Conservation (phyloP, 2,888 invertebrate genomes). For the Drosophila limbata region DNA sequence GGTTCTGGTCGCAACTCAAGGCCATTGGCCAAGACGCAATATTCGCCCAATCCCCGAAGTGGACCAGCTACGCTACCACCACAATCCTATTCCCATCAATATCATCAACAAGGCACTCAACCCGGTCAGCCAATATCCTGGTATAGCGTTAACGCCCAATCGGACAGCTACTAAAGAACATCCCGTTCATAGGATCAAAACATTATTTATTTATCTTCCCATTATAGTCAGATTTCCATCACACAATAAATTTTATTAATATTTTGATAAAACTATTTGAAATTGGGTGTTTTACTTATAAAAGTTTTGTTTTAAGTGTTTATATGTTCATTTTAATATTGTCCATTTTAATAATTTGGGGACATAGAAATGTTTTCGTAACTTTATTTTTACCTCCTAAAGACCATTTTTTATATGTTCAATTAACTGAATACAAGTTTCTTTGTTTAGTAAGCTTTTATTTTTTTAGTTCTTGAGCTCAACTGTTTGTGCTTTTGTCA, state of each 20-base stretch:
- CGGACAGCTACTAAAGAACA: slow-evolving; percentile 23
- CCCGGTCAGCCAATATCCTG: slow-evolving; percentile 26
- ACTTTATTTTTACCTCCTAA: too few relatives aligned
- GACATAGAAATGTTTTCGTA: too few relatives aligned
- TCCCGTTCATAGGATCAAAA: neutral
- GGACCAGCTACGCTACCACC: slow-evolving; percentile 1
- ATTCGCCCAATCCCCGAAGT: slow-evolving; percentile 4
- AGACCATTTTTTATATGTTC: too few relatives aligned
- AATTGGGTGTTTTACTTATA: neutral
- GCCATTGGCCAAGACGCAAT: slow-evolving; percentile 2
- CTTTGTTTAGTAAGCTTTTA: neutral
- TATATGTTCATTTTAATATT: too few relatives aligned
- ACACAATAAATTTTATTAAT: neutral
- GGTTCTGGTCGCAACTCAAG: neutral
- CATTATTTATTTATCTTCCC: slow-evolving; percentile 1
- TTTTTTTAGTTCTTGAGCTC: too few relatives aligned
- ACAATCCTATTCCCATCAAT: slow-evolving; percentile 23
- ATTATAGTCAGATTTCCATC: slow-evolving; percentile 15
- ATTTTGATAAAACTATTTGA: neutral
- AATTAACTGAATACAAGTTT: neutral
- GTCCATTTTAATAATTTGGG: too few relatives aligned
- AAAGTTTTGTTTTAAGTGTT: neutral
- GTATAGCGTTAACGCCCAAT: slow-evolving; percentile 27
- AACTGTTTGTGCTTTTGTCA: too few relatives aligned
- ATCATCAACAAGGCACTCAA: slow-evolving; percentile 20